Base-by-base conservation (phyloP, 2,888 invertebrate genomes). In the Dexiosoma caninum region DNA sequence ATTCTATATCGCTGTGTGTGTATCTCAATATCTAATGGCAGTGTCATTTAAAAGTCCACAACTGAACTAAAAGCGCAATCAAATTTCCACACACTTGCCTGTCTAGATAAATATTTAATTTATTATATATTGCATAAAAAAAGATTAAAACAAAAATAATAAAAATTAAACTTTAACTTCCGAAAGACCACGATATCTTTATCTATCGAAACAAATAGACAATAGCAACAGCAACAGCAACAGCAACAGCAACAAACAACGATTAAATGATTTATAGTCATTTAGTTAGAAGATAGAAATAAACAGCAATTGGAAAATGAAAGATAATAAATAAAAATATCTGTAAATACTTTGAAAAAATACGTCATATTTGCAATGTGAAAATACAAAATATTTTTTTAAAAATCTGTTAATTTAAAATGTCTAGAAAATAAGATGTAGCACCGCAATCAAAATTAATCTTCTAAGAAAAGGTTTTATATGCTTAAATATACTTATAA, bases 41-140 rank as follows among this genome's bases (percentile, higher is more conserved):
- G 32, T 57, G 27, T 69, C 35, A 46, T 60, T 27, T 8, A 9
- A 42, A 8, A 59, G 27, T 42, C 53, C 10, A 42, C 16, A 32
- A 44, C 35, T 37, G 23, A 66, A 59, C 32, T 60, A 53, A 76
- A 76, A 64, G 76, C 76, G 51, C 67, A 69, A 76, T 67, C 67
- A 60, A 51, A 75, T 69, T 55, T 64, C 72, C 62, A 72, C 62
- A 72, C 72, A 60, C 27, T 67, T 51, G 42, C 27, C 53, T 66
- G 66, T 66, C 57, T 42, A 60, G 67, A 76, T 76, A 69, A 76
- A 76, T 69, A 76, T 67, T 51, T 72, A 44, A 72, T 72, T 72
- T 72, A 70, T 70, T 70, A 55, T 64, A 32, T 46, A 35, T n/a
- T n/a, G n/a, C n/a, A n/a, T 21, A 64, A 49, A 44, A 42, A 27